phyloP scores from a whole-genome alignment of 2,888 invertebrate species.

The Amphipyra berbera region DNA sequence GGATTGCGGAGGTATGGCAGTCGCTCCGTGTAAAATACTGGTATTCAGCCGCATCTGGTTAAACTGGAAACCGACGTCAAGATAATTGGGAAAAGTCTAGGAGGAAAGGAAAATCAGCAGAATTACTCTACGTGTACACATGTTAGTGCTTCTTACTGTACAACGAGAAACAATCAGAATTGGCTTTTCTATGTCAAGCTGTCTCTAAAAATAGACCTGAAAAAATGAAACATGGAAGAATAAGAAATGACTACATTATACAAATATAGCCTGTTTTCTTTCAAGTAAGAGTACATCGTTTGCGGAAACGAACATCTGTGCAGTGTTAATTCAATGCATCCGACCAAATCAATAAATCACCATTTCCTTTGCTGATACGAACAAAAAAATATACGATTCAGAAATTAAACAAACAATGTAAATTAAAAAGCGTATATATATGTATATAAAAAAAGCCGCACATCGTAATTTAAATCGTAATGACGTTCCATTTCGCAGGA shows the following conservation, averaged over 20 bases:
- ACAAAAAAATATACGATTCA: slow-evolving; percentile 62
- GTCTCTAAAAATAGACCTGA: not conserved
- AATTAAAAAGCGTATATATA: slow-evolving; percentile 84
- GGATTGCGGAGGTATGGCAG: too few species aligned
- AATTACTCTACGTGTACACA: too few species aligned
- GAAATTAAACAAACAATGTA: slow-evolving; percentile 80
- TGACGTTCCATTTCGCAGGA: slow-evolving; percentile 88
- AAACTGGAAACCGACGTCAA: too few species aligned
- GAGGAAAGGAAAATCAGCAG: too few species aligned
- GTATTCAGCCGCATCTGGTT: too few species aligned
- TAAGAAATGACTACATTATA: not conserved
- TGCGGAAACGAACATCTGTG: slow-evolving; percentile 26
- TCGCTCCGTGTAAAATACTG: too few species aligned
- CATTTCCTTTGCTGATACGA: slow-evolving; percentile 28
- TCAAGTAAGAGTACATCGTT: not conserved
- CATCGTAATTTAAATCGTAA: slow-evolving; percentile 89
- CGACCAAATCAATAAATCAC: slow-evolving; percentile 36
- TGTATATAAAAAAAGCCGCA: slow-evolving; percentile 79
- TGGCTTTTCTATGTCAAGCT: not conserved
- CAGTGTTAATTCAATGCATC: slow-evolving; percentile 12
- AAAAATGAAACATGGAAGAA: not conserved
- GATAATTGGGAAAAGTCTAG: too few species aligned
- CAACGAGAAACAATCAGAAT: too few species aligned
- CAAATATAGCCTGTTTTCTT: slow-evolving; percentile 15
- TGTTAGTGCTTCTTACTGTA: too few species aligned